Conservation (phyloP, 2,113 vertebrate species). For the Peromyscus polionotus region DNA sequence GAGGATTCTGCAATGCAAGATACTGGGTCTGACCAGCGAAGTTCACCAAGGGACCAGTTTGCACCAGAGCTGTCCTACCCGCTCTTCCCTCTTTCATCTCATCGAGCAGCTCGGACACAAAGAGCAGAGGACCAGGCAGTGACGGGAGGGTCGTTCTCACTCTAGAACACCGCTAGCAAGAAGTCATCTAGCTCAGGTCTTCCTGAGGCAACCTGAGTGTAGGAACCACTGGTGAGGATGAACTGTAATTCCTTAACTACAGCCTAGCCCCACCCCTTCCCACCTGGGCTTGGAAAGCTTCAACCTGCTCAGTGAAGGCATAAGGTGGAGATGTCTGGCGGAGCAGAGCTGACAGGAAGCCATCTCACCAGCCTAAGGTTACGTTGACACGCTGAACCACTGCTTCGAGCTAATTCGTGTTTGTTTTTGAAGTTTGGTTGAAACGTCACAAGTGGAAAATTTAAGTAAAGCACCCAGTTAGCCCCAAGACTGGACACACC, state of each 20-base stretch:
- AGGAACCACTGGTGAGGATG: constrained; percentile 29
- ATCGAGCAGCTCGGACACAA: background rate
- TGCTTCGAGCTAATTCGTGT: constrained; percentile 90
- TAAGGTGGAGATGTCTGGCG: constrained; percentile 87
- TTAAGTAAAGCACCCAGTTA: constrained; percentile 88
- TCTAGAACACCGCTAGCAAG: constrained; percentile 37
- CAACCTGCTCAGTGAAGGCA: constrained; percentile 78
- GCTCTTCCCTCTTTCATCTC: background rate
- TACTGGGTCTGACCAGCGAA: constrained; percentile 55
- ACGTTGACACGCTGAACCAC: constrained; percentile 88
- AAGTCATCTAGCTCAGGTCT: constrained; percentile 35
- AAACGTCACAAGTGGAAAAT: constrained; percentile 91
- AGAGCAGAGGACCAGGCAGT: background rate
- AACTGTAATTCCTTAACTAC: constrained; percentile 44
- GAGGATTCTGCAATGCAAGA: constrained; percentile 55
- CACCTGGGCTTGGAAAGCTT: constrained; percentile 50
- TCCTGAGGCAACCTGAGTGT: background rate
- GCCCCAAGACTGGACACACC: constrained; percentile 90
- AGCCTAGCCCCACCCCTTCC: constrained; percentile 4
- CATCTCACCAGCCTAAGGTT: constrained; percentile 84
- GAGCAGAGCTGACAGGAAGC: constrained; percentile 82
- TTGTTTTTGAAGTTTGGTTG: constrained; percentile 90
- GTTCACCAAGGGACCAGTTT: constrained; percentile 34
- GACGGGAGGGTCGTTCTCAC: constrained; percentile 11
- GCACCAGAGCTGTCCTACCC: background rate